Evolutionary conservation across 2,113 vertebrate species (phyloP).

Genomic region (Percopsis transmontana): DNA sequence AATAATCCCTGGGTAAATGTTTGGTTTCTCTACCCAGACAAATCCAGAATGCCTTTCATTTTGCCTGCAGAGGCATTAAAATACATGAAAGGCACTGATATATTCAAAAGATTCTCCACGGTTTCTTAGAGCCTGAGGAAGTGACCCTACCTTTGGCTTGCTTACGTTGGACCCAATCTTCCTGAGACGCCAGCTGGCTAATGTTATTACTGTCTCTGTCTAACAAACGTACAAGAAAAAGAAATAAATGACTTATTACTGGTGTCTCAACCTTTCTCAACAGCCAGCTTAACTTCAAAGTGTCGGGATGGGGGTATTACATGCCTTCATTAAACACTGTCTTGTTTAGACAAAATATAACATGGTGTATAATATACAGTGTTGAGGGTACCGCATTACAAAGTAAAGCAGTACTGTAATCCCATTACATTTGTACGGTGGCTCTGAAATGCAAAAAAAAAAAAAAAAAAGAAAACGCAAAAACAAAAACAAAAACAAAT

Average conservation of each 20-base stretch:
- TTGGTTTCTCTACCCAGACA: slow-evolving; percentile 9
- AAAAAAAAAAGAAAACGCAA: too few relatives aligned
- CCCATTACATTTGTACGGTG: too few relatives aligned
- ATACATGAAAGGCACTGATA: slow-evolving; percentile 26
- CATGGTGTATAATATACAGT: slow-evolving; percentile 6
- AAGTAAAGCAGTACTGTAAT: too few relatives aligned
- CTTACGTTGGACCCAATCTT: slow-evolving; percentile 8
- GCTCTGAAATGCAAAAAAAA: too few relatives aligned
- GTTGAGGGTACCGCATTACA: too few relatives aligned
- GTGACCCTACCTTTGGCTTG: slow-evolving; percentile 19
- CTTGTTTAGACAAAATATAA: slow-evolving; percentile 40
- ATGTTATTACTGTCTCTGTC: slow-evolving; percentile 32
- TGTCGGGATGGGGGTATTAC: slow-evolving; percentile 22
- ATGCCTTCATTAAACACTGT: slow-evolving; percentile 27
- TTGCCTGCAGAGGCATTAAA: slow-evolving; percentile 4
- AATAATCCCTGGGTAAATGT: slow-evolving; percentile 39
- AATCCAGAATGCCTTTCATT: not conserved
- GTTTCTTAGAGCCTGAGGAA: slow-evolving; percentile 22
- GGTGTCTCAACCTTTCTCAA: slow-evolving; percentile 4
- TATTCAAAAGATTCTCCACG: slow-evolving; percentile 9
- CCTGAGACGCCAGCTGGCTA: slow-evolving; percentile 12
- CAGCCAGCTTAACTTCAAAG: slow-evolving; percentile 45
- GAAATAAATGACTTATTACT: slow-evolving; percentile 25
- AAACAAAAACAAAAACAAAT: too few relatives aligned
- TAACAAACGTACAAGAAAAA: slow-evolving; percentile 32